Evolutionary conservation across 2,888 invertebrate species (phyloP), one percentile per base, ranked within the genome.

Genomic region (Sarcophaga caerulescens): DNA sequence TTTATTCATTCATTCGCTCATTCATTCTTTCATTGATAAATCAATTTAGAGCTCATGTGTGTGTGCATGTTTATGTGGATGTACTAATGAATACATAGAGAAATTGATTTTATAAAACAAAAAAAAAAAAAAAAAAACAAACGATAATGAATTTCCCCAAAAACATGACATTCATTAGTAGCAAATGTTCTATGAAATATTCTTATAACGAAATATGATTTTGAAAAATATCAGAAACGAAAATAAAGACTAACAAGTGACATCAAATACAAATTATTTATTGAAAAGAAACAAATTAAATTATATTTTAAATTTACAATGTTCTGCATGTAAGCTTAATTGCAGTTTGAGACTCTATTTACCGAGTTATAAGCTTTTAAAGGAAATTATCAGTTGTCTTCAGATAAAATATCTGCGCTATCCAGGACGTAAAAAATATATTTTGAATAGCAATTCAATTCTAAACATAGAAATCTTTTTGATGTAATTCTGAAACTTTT

Each of bases 11-110:
- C n/a, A 14, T 47, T 47, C 14, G 0, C 4, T 47, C 12, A 4
- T 47, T 47, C 14, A 4, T 12, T 12, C 17, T 17, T 52, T 70
- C 69, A 78, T 35, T 19, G 62, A 78, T 69, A 62, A 78, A 25
- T 78, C n/a, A 62, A 69, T 69, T 69, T 47, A 14, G 17, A 14
- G 52, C 52, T 14, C 17, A 1, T 52, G 52, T 14, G 4, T 52
- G 52, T 52, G 35, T 52, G 4, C 52, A 1, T 52, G 2, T 52
- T 14, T 52, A 52, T 52, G 4, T 52, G 52, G 35, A 8, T 52
- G 4, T 12, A 14, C 52, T 52, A 17, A 52, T 52, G 52, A 52
- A 52, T 52, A 17, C 0, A 14, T 52, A 52, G 52, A 52, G 52
- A 52, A 52, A 52, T 14, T 52, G 52, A 52, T 52, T 47, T 47